Base-by-base conservation (phyloP, 2,113 vertebrate species). In the Eurystomus gularis region DNA sequence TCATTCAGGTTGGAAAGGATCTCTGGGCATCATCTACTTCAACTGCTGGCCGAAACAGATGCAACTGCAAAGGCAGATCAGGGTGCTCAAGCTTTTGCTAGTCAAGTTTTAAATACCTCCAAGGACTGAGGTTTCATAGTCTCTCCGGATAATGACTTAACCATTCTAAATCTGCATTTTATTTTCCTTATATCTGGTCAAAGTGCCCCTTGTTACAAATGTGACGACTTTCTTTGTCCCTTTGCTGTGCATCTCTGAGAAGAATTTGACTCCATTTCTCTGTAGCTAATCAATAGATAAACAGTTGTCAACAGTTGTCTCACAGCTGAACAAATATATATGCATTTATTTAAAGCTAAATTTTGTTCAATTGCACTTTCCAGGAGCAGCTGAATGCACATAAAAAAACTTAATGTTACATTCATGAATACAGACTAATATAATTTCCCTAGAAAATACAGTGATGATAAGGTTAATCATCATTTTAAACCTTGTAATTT, bases 391-490 rank as follows among this genome's bases (percentile, higher is more conserved):
- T 85, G 88, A 94, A 86, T 93, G 84, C 18, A 10, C 54, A 85
- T 66, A 91, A 96, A 95, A 97, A 75, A 49, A n/a, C n/a, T 42
- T 71, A 62, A 90, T 48, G n/a, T 52, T 95, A 61, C 55, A 87
- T 95, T 95, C 70, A 94, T 87, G 81, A 87, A 89, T 78, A 90
- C 21, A 93, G 39, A 14, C 57, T 85, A 89, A 80, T 60, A 58
- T 70, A 81, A 92, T 88, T 91, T 95, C 95, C 77, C 90, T 92
- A 72, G 73, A 86, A 97, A 97, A 95, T 94, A 94, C 62, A 82
- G 83, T 87, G 65, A 92, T 91, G 51, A 88, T 90, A 92, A 97
- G 94, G 91, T 96, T 97, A 96, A 98, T 97, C 92, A 93, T 42
- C 6, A 94, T 92, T 96, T 97, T 96, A 95, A 95, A 92, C 46